Conservation (phyloP, 2,113 vertebrate species). For the Cyprinodon tularosa region DNA sequence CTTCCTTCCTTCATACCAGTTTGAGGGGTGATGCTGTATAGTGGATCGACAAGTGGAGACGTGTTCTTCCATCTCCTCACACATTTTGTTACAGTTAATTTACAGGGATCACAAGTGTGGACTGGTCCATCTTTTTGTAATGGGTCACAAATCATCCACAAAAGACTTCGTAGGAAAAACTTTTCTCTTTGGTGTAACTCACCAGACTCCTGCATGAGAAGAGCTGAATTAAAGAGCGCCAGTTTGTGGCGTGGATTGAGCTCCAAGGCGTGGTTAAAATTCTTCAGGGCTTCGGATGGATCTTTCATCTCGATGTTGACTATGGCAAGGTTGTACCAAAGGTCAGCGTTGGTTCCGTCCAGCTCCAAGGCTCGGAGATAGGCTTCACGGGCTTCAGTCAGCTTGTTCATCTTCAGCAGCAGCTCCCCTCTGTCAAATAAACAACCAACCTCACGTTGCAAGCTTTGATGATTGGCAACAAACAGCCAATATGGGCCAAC, state of each 20-base stretch:
- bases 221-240: conserved; percentile 94
- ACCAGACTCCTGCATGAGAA: conserved; percentile 99
- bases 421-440: conserved; percentile 87
- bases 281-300: conserved; percentile 90
- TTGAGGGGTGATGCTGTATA: rapidly evolving
- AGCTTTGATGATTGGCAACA: not conserved
- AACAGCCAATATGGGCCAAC: too few species aligned
- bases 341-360: conserved; percentile 91
- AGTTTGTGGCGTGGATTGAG: conserved; percentile 92
- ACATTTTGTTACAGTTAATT: not conserved
- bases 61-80: not conserved
- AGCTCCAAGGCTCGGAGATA: conserved; percentile 93
- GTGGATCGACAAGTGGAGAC: not conserved
- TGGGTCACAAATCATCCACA: not conserved
- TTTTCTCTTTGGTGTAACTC: conserved; percentile 55
- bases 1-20: not conserved
- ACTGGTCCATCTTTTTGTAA: not conserved
- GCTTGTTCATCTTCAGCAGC: conserved; percentile 97
- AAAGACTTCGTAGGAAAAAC: not conserved
- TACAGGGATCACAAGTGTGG: not conserved
- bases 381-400: conserved; percentile 91
- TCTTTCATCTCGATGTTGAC: conserved; percentile 98
- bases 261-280: conserved; percentile 93
- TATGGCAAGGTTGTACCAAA: conserved; percentile 99
- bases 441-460: not conserved